Evolutionary conservation across 2,113 vertebrate species (phyloP), one percentile per base, ranked within the genome.

Genomic region (Anolis carolinensis): DNA sequence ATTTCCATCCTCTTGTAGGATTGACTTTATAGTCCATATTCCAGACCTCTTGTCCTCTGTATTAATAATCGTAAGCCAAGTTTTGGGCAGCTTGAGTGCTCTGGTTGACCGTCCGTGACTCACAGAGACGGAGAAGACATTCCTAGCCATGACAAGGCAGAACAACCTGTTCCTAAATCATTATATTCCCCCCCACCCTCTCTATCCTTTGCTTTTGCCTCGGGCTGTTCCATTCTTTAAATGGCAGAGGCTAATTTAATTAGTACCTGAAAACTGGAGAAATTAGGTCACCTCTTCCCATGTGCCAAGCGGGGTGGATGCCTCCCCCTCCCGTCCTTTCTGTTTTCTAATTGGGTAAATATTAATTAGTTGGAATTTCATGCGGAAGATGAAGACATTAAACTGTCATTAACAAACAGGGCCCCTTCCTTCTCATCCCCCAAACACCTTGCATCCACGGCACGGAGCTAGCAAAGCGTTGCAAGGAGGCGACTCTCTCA

Each of bases 331-430:
- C n/a, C 36, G 2, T 30, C 70, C 93, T 93, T 89, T 94, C 90
- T 89, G 86, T 95, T 95, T 95, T 93, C 92, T 95, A 96, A 96
- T 93, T 90, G 91, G 94, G 92, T 91, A 90, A 95, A 91, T 96
- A 94, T 96, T 96, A 96, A 95, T 96, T 93, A 93, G 87, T 89
- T 84, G 39, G 85, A 87, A 87, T 88, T 93, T 91, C 87, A 88
- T 68, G 86, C 88, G 86, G 89, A 94, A 93, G 90, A 95, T 95
- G 95, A 95, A 95, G 95, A 93, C 91, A 93, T 94, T 93, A 95
- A 95, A 90, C 92, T 91, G 92, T 94, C 94, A 89, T 95, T 93
- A 92, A 86, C 72, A 92, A 94, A 90, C 88, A 93, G 81, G 2
- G 39, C 89, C 85, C 70, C 36, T 4, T 92, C 85, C 86, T 16